Evolutionary conservation across 2,888 invertebrate genomes (phyloP).

Genomic region (Trachelus iudaicus): DNA sequence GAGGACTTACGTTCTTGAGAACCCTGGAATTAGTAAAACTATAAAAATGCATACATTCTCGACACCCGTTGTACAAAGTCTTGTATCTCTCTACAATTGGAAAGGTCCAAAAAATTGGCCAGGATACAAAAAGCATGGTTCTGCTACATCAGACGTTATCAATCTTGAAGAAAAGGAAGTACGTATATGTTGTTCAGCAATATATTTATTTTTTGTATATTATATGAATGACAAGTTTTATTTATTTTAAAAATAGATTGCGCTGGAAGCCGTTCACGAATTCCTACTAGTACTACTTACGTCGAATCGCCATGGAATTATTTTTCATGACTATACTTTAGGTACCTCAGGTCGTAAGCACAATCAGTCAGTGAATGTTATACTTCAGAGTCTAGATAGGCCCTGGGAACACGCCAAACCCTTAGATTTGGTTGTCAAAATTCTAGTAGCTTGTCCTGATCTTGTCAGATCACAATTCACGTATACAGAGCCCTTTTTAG

Average conservation of each 20-base stretch:
- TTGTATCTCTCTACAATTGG: constrained; percentile 81
- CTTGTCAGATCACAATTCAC: constrained; percentile 73
- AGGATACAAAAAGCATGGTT: constrained; percentile 54
- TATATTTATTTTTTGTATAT: background rate
- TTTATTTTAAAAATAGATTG: constrained; percentile 54
- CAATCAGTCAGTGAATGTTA: constrained; percentile 73
- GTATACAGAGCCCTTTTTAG: constrained; percentile 72
- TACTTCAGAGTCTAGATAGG: constrained; percentile 73
- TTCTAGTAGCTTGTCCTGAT: constrained; percentile 78
- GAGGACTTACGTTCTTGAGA: constrained; percentile 76
- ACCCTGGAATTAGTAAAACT: constrained; percentile 76
- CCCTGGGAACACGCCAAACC: constrained; percentile 79
- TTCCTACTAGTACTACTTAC: constrained; percentile 81
- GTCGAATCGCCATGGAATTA: constrained; percentile 80
- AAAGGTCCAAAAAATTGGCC: constrained; percentile 72
- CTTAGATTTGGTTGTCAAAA: constrained; percentile 72
- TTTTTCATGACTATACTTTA: constrained; percentile 77
- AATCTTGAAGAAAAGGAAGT: constrained; percentile 65
- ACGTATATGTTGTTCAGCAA: constrained; percentile 1
- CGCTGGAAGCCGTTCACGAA: constrained; percentile 72
- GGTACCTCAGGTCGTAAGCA: constrained; percentile 72
- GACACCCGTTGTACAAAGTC: constrained; percentile 73
- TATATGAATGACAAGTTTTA: background rate
- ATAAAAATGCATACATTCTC: constrained; percentile 79
- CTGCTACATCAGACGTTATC: constrained; percentile 29